Conservation (phyloP, 2,888 invertebrate genomes). For the Syrista parreyssii region DNA sequence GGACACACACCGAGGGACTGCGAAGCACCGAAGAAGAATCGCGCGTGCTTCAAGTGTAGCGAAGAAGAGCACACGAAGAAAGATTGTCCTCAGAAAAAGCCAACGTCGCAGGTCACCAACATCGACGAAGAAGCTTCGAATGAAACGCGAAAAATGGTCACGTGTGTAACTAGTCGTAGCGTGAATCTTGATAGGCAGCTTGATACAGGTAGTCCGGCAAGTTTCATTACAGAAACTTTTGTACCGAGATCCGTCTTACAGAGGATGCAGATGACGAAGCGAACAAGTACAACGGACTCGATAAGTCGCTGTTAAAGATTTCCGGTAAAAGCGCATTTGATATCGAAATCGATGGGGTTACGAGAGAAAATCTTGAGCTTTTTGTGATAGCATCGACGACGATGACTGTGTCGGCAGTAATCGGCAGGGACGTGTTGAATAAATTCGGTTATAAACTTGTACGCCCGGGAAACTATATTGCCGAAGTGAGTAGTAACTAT, state of each 20-base stretch:
- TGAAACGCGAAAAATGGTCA: constrained; percentile 4
- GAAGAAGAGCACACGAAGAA: background rate
- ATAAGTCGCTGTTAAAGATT: background rate
- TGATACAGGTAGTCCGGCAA: constrained; percentile 10
- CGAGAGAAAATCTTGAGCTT: background rate
- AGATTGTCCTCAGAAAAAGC: no score
- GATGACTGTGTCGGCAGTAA: no score
- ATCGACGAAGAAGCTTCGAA: background rate
- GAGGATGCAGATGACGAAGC: background rate
- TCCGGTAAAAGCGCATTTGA: constrained; percentile 5
- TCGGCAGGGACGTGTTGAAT: no score
- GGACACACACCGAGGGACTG: constrained; percentile 6
- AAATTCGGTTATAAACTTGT: no score
- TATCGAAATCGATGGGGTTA: background rate
- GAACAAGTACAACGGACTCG: constrained; percentile 3
- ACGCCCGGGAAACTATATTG: no score
- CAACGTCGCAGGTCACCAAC: no score
- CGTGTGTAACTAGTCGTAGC: constrained; percentile 6
- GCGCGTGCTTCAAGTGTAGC: background rate
- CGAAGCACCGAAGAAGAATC: background rate
- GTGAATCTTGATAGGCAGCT: constrained; percentile 10
- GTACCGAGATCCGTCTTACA: background rate
- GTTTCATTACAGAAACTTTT: constrained; percentile 6
- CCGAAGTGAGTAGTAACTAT: no score
- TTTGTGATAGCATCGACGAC: no score